phyloP scores from a whole-genome alignment of 2,888 invertebrate genomes.

The Dilophus febrilis region DNA sequence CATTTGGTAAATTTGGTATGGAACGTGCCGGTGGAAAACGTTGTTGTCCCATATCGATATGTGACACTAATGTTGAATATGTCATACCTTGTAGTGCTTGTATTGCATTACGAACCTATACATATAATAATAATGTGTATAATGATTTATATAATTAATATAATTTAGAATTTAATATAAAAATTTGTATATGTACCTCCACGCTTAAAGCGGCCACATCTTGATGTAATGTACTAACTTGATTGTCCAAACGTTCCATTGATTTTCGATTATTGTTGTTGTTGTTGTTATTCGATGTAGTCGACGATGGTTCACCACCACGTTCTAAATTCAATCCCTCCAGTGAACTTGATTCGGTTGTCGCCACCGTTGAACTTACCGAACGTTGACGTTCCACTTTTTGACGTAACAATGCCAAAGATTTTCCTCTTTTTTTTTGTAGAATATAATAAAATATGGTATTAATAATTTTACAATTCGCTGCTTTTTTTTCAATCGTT shows the following conservation, averaged over 20 bases:
- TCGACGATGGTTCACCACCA: conserved; percentile 14
- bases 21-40: conserved; percentile 61
- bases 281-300: too few species aligned
- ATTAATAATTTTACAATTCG: background rate
- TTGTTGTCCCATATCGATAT: conserved; percentile 26
- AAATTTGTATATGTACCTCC: conserved; percentile 36
- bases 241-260: conserved; percentile 63
- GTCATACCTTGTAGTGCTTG: conserved; percentile 71
- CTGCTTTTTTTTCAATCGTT: background rate
- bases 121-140: conserved; percentile 1
- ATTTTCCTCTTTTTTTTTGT: conserved; percentile 20
- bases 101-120: conserved; percentile 61
- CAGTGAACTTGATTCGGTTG: conserved; percentile 36
- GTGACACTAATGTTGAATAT: conserved; percentile 33
- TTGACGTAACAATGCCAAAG: conserved; percentile 38
- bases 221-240: conserved; percentile 65
- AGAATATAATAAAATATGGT: background rate
- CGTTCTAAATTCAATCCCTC: conserved; percentile 42
- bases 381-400: conserved; percentile 51
- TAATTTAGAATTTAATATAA: background rate
- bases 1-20: conserved; percentile 54
- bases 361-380: conserved; percentile 34
- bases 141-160: too few species aligned
- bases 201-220: conserved; percentile 72
- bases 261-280: conserved; percentile 23